A percentile compares a stretch with the other conserved stretches of the same genome.
Conservation (phyloP, 2,797 vertebrate genomes). For the Artibeus jamaicensis region DNA sequence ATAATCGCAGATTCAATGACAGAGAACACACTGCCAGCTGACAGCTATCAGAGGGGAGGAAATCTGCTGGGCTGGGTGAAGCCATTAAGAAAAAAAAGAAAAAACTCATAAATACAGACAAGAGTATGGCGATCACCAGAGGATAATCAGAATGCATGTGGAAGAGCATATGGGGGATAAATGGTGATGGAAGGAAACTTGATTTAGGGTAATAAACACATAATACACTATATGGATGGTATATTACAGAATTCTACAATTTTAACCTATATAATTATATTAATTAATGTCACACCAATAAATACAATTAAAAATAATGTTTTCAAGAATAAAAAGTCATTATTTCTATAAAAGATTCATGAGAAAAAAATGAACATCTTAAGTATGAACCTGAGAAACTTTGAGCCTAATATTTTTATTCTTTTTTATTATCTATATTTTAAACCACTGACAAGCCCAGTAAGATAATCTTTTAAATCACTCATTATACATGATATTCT, state of each 20-base stretch:
- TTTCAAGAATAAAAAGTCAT: not conserved
- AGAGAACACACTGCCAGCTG: not conserved
- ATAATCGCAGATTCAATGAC: not conserved
- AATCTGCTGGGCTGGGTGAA: not conserved
- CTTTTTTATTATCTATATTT: conserved; percentile 59
- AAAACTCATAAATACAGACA: not conserved
- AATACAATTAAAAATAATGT: not conserved
- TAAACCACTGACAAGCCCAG: conserved; percentile 60
- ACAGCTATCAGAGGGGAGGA: not conserved
- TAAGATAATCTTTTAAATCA: conserved; percentile 65
- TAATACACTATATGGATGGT: not conserved
- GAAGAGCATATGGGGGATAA: not conserved
- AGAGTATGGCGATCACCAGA: not conserved
- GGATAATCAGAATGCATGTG: not conserved
- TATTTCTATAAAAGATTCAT: not conserved
- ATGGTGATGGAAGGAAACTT: not conserved
- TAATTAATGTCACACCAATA: not conserved
- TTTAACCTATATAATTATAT: not conserved
- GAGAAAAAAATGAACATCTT: not conserved
- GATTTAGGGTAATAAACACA: not conserved
- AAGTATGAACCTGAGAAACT: not conserved
- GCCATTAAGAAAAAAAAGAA: not conserved
- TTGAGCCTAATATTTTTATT: conserved; percentile 39
- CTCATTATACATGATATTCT: conserved; percentile 70
- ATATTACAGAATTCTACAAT: not conserved